Percentiles rank a stretch among this genome's conserved stretches.
These are phyloP conservation scores for Campylomormyrus tamandua DNA, from an alignment of 2,113 vertebrate species.

Conservation along the genomic window DNA sequence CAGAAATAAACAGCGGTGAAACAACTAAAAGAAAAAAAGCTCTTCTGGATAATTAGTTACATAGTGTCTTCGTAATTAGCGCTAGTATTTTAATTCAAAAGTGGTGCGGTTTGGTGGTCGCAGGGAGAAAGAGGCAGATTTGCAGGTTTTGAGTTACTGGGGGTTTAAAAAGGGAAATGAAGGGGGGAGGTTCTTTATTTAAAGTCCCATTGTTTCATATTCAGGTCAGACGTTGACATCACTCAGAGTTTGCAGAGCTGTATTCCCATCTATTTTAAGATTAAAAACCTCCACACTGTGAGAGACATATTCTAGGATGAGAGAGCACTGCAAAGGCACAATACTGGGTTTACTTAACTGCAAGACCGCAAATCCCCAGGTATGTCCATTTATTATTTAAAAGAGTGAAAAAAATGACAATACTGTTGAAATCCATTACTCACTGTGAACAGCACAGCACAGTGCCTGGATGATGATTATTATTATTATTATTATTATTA, in stretches of 20 bases:
- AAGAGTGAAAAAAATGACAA: neutral
- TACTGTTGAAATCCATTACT: neutral
- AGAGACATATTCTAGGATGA: neutral
- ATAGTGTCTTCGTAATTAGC: neutral
- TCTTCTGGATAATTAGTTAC: neutral
- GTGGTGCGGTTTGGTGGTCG: neutral
- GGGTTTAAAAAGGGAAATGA: neutral
- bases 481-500: neutral
- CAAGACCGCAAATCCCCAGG: neutral
- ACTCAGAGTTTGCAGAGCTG: neutral
- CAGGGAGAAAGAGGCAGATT: neutral
- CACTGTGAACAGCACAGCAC: neutral
- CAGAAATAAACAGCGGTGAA: neutral
- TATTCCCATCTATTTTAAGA: conserved; percentile 13
- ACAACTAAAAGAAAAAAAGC: neutral
- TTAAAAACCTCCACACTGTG: neutral
- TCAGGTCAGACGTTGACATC: conserved; percentile 7
- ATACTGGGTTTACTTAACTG: conserved; percentile 7
- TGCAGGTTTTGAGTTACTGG: neutral
- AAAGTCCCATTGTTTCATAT: conserved; percentile 5
- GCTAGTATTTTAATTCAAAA: neutral
- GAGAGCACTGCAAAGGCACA: neutral
- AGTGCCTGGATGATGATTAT: neutral
- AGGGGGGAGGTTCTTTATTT: neutral
- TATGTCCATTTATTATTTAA: conserved; percentile 24